These are phyloP conservation scores for Centruroides vittatus DNA, from an alignment of 1,140 invertebrate genomes.

Conservation along the genomic window DNA sequence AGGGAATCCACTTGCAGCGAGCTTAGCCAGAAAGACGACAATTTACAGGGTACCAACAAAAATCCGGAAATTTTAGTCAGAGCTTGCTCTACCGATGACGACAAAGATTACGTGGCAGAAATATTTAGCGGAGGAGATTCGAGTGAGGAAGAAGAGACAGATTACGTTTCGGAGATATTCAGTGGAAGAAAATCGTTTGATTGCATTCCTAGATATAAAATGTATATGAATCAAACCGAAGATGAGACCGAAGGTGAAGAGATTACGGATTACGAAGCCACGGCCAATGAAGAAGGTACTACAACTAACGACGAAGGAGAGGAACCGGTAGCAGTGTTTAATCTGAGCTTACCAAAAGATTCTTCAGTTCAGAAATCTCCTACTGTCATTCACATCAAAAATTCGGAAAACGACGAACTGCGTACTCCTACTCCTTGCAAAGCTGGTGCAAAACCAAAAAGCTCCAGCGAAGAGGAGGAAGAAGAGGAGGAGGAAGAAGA, in stretches of 20 bases:
- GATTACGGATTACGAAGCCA: neutral
- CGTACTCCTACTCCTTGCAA: neutral
- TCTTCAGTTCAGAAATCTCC: constrained; percentile 4
- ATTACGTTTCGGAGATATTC: no score
- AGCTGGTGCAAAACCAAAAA: constrained; percentile 7
- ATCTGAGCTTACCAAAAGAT: no score
- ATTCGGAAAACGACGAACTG: neutral
- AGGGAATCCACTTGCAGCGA: no score
- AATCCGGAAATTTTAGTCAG: no score
- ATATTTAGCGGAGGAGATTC: no score
- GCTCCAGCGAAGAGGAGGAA: constrained; percentile 7
- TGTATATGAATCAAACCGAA: neutral
- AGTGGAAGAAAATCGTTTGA: no score
- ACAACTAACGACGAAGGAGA: neutral
- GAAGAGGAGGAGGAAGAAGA: constrained; percentile 9
- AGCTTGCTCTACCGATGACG: no score
- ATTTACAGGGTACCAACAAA: no score
- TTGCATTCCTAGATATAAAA: no score
- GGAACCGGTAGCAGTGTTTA: neutral
- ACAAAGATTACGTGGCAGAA: no score
- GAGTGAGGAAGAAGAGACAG: no score
- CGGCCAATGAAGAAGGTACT: neutral
- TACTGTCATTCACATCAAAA: constrained; percentile 10
- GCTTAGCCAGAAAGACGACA: no score
- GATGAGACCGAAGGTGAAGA: constrained; percentile 5